phyloP scores from a whole-genome alignment of 2,797 vertebrate genomes.

The Scarus forsteni region DNA sequence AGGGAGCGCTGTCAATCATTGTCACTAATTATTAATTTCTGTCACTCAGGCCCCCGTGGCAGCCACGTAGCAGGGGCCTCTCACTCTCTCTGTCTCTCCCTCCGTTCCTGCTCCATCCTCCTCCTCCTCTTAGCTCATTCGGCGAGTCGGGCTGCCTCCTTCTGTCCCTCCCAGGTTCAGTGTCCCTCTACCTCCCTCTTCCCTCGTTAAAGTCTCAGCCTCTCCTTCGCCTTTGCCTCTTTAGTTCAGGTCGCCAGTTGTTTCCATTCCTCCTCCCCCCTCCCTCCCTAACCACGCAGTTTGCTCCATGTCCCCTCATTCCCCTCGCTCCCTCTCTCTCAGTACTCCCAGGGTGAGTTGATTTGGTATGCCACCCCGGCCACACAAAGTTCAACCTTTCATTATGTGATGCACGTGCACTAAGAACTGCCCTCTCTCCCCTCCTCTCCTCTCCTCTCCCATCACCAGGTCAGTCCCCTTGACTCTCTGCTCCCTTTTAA shows the following conservation, averaged over 20 bases:
- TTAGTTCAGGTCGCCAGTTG: constrained; percentile 61
- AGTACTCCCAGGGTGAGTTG: constrained; percentile 88
- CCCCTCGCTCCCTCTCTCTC: constrained; percentile 18
- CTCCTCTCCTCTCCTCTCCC: constrained; percentile 79
- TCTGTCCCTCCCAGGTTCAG: constrained; percentile 59
- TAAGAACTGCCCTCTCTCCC: constrained; percentile 63
- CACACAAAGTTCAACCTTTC: constrained; percentile 89
- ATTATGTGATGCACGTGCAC: constrained; percentile 84
- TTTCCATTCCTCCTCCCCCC: constrained; percentile 55
- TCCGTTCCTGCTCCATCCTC: constrained; percentile 45
- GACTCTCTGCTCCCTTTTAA: constrained; percentile 83
- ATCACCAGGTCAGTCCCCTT: constrained; percentile 88
- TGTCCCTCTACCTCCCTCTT: constrained; percentile 66
- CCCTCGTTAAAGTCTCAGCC: constrained; percentile 72
- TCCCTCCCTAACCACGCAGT: constrained; percentile 67
- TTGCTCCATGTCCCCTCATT: constrained; percentile 16
- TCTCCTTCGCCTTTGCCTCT: constrained; percentile 62
- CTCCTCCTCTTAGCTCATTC: constrained; percentile 54
- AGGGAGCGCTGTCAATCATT: constrained; percentile 99
- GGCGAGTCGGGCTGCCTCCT: constrained; percentile 41
- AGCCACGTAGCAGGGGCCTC: constrained; percentile 80
- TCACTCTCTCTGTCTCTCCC: constrained; percentile 62
- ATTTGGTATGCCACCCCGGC: constrained; percentile 90
- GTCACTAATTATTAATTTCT: constrained; percentile 99
- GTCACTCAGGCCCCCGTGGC: constrained; percentile 98